phyloP scores from a whole-genome alignment of 2,888 invertebrate genomes.

The Hypsopygia costalis region DNA sequence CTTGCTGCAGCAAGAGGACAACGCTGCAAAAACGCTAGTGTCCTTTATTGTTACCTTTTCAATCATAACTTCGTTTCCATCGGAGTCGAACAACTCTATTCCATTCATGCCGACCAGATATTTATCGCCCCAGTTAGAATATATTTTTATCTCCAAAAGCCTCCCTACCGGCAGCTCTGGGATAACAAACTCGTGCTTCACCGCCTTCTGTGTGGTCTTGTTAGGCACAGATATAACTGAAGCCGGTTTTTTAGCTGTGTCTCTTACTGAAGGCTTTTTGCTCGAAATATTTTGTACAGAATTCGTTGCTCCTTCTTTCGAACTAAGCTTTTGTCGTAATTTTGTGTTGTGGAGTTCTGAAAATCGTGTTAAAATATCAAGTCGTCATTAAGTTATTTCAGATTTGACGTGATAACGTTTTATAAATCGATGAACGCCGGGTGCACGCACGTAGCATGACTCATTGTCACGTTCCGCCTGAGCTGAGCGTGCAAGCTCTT shows the following conservation, averaged over 20 bases:
- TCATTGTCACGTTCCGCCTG: too few species aligned
- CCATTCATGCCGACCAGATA: slow-evolving; percentile 90
- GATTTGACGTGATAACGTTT: too few species aligned
- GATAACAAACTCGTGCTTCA: slow-evolving; percentile 82
- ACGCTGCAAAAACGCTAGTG: too few species aligned
- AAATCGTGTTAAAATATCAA: slow-evolving; percentile 15
- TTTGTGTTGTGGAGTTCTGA: slow-evolving; percentile 37
- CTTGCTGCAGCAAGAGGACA: too few species aligned
- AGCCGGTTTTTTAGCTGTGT: slow-evolving; percentile 37
- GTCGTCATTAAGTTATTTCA: too few species aligned
- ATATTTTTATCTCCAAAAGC: slow-evolving; percentile 83
- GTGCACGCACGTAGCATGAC: too few species aligned
- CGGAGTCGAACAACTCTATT: slow-evolving; percentile 85
- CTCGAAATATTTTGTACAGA: slow-evolving; percentile 23
- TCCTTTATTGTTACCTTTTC: slow-evolving; percentile 84
- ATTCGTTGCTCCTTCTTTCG: slow-evolving; percentile 31
- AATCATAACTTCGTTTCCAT: slow-evolving; percentile 80
- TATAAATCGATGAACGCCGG: too few species aligned
- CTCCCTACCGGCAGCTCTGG: slow-evolving; percentile 88
- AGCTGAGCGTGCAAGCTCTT: too few species aligned
- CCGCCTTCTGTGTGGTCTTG: slow-evolving; percentile 34
- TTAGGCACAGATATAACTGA: slow-evolving; percentile 39
- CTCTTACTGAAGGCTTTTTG: slow-evolving; percentile 35
- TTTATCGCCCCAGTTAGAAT: slow-evolving; percentile 89
- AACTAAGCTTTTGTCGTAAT: slow-evolving; percentile 28